Evolutionary conservation across 2,113 vertebrate genomes (phyloP).

Genomic region (Synchiropus splendidus): DNA sequence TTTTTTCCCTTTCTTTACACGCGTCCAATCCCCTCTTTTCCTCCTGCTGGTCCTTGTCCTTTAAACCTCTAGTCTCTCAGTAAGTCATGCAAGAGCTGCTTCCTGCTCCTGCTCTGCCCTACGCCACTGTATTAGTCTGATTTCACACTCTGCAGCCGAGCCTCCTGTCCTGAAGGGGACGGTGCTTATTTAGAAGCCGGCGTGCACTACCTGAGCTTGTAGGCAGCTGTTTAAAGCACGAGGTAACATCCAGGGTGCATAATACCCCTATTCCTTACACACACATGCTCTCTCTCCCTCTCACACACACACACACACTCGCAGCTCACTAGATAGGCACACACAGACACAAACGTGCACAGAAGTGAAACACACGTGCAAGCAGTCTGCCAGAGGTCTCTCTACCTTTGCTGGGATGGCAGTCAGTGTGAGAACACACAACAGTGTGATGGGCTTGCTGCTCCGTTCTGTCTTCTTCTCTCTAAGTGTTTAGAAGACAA

Average conservation of each 20-base stretch:
- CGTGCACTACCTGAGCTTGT: conserved; percentile 68
- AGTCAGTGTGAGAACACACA: conserved; percentile 57
- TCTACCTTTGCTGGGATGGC: conserved; percentile 67
- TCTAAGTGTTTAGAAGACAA: conserved; percentile 71
- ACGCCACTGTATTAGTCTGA: conserved; percentile 69
- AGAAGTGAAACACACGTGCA: conserved; percentile 23
- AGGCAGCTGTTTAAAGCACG: conserved; percentile 70
- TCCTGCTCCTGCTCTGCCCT: conserved; percentile 59
- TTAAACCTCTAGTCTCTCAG: conserved; percentile 56
- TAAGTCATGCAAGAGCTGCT: conserved; percentile 60
- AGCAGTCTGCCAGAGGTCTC: conserved; percentile 59
- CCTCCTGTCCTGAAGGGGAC: conserved; percentile 72
- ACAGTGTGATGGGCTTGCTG: conserved; percentile 58
- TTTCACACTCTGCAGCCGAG: conserved; percentile 72
- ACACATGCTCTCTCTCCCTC: conserved; percentile 17
- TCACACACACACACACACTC: conserved; percentile 21
- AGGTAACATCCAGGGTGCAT: conserved; percentile 74
- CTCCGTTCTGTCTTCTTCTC: conserved; percentile 64
- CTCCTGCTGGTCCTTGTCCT: conserved; percentile 60
- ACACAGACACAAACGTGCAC: conserved; percentile 8
- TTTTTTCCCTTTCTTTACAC: conserved; percentile 48
- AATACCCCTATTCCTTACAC: conserved; percentile 57
- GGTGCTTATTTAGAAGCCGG: conserved; percentile 72
- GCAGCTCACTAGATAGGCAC: conserved; percentile 13
- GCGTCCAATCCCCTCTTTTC: conserved; percentile 62